Evolutionary conservation across 2,797 vertebrate genomes (phyloP).

Genomic region (Hafferia zeledoni): DNA sequence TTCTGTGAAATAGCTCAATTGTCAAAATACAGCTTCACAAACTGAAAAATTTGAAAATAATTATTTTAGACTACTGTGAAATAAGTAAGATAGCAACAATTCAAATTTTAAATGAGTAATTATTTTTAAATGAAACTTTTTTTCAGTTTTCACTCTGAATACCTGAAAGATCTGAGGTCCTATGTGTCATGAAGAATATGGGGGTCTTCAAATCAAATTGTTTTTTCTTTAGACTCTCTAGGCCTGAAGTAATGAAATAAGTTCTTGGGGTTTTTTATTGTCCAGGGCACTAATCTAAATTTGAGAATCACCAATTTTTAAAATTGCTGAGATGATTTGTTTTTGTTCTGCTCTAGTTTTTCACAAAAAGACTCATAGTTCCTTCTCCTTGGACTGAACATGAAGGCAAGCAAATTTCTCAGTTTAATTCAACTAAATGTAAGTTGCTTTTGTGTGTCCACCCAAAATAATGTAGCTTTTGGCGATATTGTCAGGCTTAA

Average conservation of each 20-base stretch:
- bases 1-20: not conserved
- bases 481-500: not conserved
- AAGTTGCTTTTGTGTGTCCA: slow-evolving; percentile 54
- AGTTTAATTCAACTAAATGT: slow-evolving; percentile 82
- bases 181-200: not conserved
- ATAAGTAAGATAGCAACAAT: not conserved
- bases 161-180: not conserved
- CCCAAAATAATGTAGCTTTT: not conserved
- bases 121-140: not conserved
- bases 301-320: not conserved
- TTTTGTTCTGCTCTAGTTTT: slow-evolving; percentile 84
- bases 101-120: not conserved
- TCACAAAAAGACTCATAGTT: slow-evolving; percentile 92
- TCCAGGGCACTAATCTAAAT: not conserved
- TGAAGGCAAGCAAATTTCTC: slow-evolving; percentile 80
- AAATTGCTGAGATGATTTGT: not conserved
- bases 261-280: not conserved
- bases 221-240: not conserved
- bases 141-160: not conserved
- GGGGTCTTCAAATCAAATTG: not conserved
- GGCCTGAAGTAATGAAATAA: not conserved
- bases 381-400: slow-evolving; percentile 93
- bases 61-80: not conserved
- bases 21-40: not conserved
- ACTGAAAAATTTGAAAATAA: not conserved